Evolutionary conservation across 2,797 vertebrate genomes (phyloP).

Genomic region (Poecilia gillii): DNA sequence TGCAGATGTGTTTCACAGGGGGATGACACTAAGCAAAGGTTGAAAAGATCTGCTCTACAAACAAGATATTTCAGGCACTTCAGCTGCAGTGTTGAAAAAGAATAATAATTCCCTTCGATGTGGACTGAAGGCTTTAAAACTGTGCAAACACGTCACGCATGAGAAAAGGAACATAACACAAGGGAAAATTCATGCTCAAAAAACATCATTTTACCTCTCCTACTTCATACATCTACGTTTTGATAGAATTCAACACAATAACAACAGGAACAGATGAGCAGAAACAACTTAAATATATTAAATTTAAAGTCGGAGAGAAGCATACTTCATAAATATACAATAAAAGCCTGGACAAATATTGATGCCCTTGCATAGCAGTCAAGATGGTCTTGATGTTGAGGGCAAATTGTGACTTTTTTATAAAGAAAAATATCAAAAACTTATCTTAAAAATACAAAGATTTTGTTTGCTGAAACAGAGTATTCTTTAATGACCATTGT

Average conservation of each 20-base stretch:
- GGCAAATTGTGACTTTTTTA: background rate
- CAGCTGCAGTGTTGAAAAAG: background rate
- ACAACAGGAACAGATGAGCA: conserved; percentile 1
- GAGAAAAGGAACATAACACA: background rate
- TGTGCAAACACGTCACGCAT: background rate
- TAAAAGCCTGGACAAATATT: background rate
- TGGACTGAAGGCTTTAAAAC: conserved; percentile 2
- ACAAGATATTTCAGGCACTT: background rate
- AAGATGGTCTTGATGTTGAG: background rate
- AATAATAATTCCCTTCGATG: background rate
- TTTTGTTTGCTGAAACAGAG: background rate
- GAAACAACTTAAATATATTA: background rate
- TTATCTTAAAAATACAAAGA: background rate
- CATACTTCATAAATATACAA: background rate
- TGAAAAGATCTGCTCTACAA: conserved; percentile 10
- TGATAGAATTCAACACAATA: background rate
- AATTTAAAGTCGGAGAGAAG: background rate
- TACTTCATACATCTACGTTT: background rate
- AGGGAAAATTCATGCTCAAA: background rate
- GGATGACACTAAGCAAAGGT: conserved; percentile 6
- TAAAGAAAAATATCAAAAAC: too few species aligned
- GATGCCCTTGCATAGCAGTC: background rate
- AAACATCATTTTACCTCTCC: too few species aligned
- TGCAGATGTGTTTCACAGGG: conserved; percentile 2
- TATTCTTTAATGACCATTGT: too few species aligned